Evolutionary conservation across 2,113 vertebrate species (phyloP), one percentile per base, ranked within the genome.

Genomic region (Oplegnathus fasciatus): DNA sequence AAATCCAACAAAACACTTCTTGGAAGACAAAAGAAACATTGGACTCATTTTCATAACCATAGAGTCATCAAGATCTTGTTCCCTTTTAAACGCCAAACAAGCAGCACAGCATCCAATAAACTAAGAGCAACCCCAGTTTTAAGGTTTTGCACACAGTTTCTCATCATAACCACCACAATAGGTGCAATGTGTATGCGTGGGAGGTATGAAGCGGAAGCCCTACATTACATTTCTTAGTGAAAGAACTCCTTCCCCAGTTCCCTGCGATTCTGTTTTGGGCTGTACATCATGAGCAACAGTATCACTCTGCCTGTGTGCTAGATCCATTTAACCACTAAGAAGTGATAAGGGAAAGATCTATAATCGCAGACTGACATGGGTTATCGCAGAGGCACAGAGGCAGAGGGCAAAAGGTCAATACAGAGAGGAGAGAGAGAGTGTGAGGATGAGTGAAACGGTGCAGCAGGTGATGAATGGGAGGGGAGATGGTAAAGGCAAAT

Each of bases 341-440:
- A 32, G 80, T 30, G 81, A 84, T 84, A 65, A 65, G 48, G 24
- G 64, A 58, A 54, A 37, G 50, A 75, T 75, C 62, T 48, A 24
- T 48, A 28, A 32, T 60, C 14, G 0, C 30, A 75, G 81, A 74
- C 73, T 80, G 72, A 73, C 60, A 17, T 3, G 40, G 32, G 80
- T 81, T 81, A 86, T 84, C 50, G 2, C 75, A 34, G 40, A 34
- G 57, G 32, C 26, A 60, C 75, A 44, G 40, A 34, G 57, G 32
- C 32, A 66, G 52, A 66, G 62, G 77, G 72, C 22, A 24, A 52
- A 74, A 48, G 40, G 67, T 57, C 46, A 34, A 42, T 6, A 15
- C 9, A 30, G 6, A 30, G 48, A 60, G 34, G 58, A 52, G 30
- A 32, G 44, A 28, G 32, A 44, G 15, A 28, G 7, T 7, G 11